Percentiles rank a stretch among this genome's conserved stretches.
Conservation (phyloP, 2,797 vertebrate species). For the Otolemur crassicaudatus region DNA sequence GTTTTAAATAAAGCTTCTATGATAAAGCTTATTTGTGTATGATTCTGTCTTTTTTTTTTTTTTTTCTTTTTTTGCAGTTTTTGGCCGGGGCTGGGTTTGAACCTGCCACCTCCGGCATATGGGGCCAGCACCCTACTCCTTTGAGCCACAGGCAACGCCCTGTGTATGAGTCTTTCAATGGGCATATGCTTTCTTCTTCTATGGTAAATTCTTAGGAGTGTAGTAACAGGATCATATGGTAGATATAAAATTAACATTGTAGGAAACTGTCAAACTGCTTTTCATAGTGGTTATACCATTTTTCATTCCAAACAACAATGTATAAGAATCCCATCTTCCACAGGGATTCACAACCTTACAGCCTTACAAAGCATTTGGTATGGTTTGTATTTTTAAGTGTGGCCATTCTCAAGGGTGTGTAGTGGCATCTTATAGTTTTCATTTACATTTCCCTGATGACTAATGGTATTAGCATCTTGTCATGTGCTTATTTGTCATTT, state of each 20-base stretch:
- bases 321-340: not conserved
- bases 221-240: not conserved
- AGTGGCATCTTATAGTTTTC: not conserved
- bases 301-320: not conserved
- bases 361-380: not conserved
- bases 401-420: not conserved
- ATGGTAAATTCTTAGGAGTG: not conserved
- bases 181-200: not conserved
- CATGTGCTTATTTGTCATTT: not conserved
- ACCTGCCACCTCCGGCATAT: too few species aligned
- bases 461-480: not conserved
- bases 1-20: constrained; percentile 19
- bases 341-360: not conserved
- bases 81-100: too few species aligned
- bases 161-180: not conserved
- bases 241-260: not conserved
- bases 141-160: too few species aligned
- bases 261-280: not conserved
- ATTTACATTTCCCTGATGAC: not conserved
- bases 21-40: not conserved
- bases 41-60: not conserved
- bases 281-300: not conserved
- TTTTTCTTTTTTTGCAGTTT: too few species aligned
- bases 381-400: not conserved
- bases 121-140: too few species aligned